phyloP scores from a whole-genome alignment of 2,113 vertebrate genomes.

The Poecile atricapillus region DNA sequence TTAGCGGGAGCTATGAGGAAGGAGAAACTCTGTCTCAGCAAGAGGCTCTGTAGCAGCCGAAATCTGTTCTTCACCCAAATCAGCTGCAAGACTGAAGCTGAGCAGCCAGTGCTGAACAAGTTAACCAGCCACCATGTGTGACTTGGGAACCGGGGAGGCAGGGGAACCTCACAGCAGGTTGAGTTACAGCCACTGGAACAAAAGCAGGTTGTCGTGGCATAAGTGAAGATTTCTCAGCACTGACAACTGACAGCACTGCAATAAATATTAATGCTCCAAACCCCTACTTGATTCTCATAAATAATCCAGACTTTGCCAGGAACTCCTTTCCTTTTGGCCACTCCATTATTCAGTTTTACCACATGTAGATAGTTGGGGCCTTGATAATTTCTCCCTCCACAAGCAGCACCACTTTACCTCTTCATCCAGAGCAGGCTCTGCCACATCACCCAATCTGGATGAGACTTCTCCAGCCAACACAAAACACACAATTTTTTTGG shows the following conservation, averaged over 20 bases:
- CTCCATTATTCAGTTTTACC: conserved; percentile 19
- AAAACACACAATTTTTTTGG: background rate
- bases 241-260: conserved; percentile 18
- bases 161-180: background rate
- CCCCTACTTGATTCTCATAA: background rate
- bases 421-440: background rate
- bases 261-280: conserved; percentile 18
- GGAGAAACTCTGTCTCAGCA: conserved; percentile 17
- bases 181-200: conserved; percentile 26
- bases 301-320: background rate
- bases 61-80: conserved; percentile 24
- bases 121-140: background rate
- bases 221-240: conserved; percentile 17
- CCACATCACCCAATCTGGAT: background rate
- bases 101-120: background rate
- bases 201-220: background rate
- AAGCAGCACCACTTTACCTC: background rate
- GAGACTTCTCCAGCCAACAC: background rate
- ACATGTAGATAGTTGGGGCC: background rate
- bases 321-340: background rate
- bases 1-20: background rate
- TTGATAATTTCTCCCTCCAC: background rate
- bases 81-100: background rate
- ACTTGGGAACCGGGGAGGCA: background rate
- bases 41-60: conserved; percentile 17